These are phyloP conservation scores for Episyrphus balteatus DNA, from an alignment of 1,140 invertebrate species.

Conservation along the genomic window DNA sequence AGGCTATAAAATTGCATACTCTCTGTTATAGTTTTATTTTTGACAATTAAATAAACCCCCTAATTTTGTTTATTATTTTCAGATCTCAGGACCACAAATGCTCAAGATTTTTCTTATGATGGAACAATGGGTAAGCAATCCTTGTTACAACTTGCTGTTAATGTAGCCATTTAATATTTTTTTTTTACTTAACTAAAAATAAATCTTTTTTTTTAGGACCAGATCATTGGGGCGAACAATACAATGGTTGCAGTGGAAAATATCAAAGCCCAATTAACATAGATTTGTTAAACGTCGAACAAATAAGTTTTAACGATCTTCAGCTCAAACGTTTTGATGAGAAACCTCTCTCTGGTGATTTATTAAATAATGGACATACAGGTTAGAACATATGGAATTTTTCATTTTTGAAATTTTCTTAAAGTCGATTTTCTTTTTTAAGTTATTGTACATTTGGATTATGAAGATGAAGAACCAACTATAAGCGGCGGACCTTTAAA, in stretches of 20 bases:
- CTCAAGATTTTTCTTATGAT: slow-evolving; percentile 20
- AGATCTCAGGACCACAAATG: not conserved
- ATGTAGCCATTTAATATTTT: too few species aligned
- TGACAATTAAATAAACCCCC: too few species aligned
- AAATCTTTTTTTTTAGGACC: slow-evolving; percentile 45
- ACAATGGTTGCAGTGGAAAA: slow-evolving; percentile 57
- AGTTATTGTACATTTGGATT: slow-evolving; percentile 48
- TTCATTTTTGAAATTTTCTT: too few species aligned
- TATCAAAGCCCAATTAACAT: slow-evolving; percentile 78
- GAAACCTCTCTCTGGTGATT: slow-evolving; percentile 40
- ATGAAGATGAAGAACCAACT: slow-evolving; percentile 38
- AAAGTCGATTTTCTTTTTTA: slow-evolving; percentile 11
- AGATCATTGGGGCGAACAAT: slow-evolving; percentile 55
- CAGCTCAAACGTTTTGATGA: slow-evolving; percentile 46
- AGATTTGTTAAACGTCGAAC: slow-evolving; percentile 50
- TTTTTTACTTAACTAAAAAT: slow-evolving; percentile 3
- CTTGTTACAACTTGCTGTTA: slow-evolving; percentile 5
- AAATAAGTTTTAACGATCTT: slow-evolving; percentile 42
- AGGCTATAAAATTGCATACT: too few species aligned
- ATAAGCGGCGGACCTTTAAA: slow-evolving; percentile 59
- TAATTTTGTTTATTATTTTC: not conserved
- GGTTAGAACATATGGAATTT: slow-evolving; percentile 39
- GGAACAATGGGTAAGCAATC: slow-evolving; percentile 16
- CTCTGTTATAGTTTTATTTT: too few species aligned
- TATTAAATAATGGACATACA: slow-evolving; percentile 68